These are phyloP conservation scores for Stictonetta naevosa DNA, from an alignment of 2,113 vertebrate genomes.

Conservation along the genomic window DNA sequence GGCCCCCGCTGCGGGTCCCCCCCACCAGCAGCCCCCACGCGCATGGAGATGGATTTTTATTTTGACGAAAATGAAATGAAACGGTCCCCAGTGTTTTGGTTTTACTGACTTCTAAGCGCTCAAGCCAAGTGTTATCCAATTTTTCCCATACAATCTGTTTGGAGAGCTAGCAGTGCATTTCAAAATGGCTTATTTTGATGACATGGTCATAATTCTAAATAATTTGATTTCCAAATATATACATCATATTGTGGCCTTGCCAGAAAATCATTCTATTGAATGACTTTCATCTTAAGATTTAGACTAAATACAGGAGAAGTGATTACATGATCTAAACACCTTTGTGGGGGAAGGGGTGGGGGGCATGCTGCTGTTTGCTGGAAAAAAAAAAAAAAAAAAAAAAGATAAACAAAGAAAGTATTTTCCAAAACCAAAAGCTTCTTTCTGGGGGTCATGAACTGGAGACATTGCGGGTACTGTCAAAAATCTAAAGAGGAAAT, in stretches of 20 bases:
- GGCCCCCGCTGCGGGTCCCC: neutral
- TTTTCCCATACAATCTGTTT: conserved; percentile 50
- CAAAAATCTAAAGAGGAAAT: conserved; percentile 21
- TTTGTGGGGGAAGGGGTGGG: neutral
- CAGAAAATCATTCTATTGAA: conserved; percentile 53
- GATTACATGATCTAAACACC: neutral
- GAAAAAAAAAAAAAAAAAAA: neutral
- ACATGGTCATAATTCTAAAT: conserved; percentile 70
- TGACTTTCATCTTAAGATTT: conserved; percentile 40
- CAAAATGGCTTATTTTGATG: conserved; percentile 72
- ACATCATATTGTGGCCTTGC: conserved; percentile 37
- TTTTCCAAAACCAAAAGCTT: conserved; percentile 2
- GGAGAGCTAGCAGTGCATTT: conserved; percentile 63
- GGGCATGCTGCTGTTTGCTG: neutral
- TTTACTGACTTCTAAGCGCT: conserved; percentile 46
- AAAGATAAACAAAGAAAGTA: conserved; percentile 69
- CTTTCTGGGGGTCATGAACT: conserved; percentile 32
- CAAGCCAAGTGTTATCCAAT: conserved; percentile 63
- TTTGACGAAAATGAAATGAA: conserved; percentile 47
- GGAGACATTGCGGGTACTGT: neutral
- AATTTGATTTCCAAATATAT: conserved; percentile 72
- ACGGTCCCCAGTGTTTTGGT: conserved; percentile 31
- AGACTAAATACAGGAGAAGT: conserved; percentile 45
- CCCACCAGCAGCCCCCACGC: neutral
- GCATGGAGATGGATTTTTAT: neutral